These are phyloP conservation scores for Hedya salicella DNA, from an alignment of 2,888 invertebrate species.

Conservation along the genomic window DNA sequence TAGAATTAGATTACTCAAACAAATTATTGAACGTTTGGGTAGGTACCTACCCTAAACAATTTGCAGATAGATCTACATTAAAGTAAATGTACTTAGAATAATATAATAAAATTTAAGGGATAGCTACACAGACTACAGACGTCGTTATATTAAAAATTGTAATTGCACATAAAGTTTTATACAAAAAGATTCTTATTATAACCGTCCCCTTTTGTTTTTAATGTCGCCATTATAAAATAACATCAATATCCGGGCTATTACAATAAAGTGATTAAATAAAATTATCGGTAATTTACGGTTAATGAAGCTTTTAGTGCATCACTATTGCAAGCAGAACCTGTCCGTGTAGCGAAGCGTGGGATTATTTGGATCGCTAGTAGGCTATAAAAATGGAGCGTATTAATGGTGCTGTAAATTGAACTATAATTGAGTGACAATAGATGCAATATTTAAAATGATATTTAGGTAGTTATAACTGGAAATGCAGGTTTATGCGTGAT, in stretches of 20 bases:
- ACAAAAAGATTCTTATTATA: not conserved
- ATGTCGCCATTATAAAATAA: constrained; percentile 26
- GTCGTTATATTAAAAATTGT: constrained; percentile 37
- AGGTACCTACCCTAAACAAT: no score
- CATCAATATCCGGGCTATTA: constrained; percentile 36
- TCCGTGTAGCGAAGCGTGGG: constrained; percentile 6
- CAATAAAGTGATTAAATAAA: constrained; percentile 42
- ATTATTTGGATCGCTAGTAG: constrained; percentile 29
- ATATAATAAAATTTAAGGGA: not conserved
- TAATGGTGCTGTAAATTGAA: no score
- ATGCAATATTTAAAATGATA: no score
- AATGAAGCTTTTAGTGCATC: constrained; percentile 74
- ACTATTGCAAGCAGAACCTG: constrained; percentile 65
- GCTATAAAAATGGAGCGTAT: not conserved
- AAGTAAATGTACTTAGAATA: no score
- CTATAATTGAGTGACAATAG: no score
- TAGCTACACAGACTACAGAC: constrained; percentile 40
- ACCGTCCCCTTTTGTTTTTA: constrained; percentile 6
- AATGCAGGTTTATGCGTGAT: no score
- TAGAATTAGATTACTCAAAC: no score
- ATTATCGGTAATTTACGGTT: constrained; percentile 68
- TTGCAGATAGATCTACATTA: no score
- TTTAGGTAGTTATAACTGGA: no score
- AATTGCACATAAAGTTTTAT: not conserved
- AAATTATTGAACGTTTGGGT: no score